Evolutionary conservation across 2,113 vertebrate species (phyloP), one percentile per base, ranked within the genome.

Genomic region (Otocyon megalotis): DNA sequence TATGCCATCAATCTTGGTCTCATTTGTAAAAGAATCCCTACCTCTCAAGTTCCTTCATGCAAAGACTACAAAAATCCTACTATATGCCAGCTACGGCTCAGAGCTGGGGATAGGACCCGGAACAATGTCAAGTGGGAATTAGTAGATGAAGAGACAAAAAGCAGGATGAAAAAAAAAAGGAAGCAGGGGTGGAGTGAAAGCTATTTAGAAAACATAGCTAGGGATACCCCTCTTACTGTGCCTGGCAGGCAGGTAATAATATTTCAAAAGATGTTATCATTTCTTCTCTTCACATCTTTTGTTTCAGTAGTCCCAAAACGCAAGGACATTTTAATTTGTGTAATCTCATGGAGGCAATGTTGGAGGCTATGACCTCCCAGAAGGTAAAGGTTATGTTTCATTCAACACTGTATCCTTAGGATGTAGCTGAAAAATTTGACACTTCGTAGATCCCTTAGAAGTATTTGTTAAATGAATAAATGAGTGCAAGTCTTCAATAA

Each of bases 381-480:
- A 28, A 2, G 1, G 22, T 54, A 58, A 89, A 8, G 6, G 19
- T 83, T 71, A 14, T 91, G 14, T 80, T 50, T 88, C 62, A 56
- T 50, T 95, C 53, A 67, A 50, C 71, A 79, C 71, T 28, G 4
- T 74, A 43, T 80, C 71, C 53, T 54, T 37, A 53, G 32, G 35
- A 26, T 54, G 1, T 28, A 74, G 50, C 37, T 60, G 80, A 84
- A 83, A 96, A 95, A 5, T 28, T 81, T 79, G 20, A 24, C 32
- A 92, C 4, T 62, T 97, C 24, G 50, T n/a, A 62, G 14, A 79
- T 88, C 48, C 48, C 90, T 90, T 77, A 37, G 74, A 93, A 35
- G 2, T 69, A 94, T 88, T 35, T 96, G 37, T 90, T 92, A 81
- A 82, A 50, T 54, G 3, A 67, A 24, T 37, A 54, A 32, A 63